Conservation (phyloP, 2,888 invertebrate species). For the Steinernema scapterisci region DNA sequence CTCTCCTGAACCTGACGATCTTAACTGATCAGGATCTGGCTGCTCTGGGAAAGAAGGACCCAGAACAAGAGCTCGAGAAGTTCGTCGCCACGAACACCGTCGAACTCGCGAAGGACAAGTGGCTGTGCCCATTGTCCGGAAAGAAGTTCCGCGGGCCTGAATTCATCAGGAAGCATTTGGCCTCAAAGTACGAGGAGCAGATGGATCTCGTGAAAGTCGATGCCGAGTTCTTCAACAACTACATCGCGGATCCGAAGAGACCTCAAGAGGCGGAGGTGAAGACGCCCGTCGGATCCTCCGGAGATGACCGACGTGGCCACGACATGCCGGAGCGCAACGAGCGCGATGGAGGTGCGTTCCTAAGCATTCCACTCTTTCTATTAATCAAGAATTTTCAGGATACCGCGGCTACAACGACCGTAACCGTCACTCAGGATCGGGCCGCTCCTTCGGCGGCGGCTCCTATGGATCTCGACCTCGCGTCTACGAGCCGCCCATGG, state of each 20-base stretch:
- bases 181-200: constrained; percentile 94
- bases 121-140: constrained; percentile 96
- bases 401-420: constrained; percentile 65
- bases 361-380: neutral
- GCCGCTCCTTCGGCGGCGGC: constrained; percentile 30
- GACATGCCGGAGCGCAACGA: constrained; percentile 35
- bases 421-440: constrained; percentile 50
- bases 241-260: constrained; percentile 86
- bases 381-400: constrained; percentile 21
- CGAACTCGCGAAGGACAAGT: constrained; percentile 94
- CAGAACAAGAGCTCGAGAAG: constrained; percentile 83
- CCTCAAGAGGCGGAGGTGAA: constrained; percentile 83
- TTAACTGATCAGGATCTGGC: constrained; percentile 79
- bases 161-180: constrained; percentile 96
- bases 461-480: constrained; percentile 26
- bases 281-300: neutral
- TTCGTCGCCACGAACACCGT: constrained; percentile 94
- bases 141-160: constrained; percentile 99
- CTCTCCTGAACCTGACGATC: constrained; percentile 79
- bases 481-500: constrained; percentile 39
- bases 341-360: constrained; percentile 11
- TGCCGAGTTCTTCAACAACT: constrained; percentile 81
- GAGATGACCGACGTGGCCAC: constrained; percentile 24
- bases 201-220: constrained; percentile 95
- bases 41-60: constrained; percentile 82